Evolutionary conservation across 2,888 invertebrate species (phyloP).

Genomic region (Nezara viridula): DNA sequence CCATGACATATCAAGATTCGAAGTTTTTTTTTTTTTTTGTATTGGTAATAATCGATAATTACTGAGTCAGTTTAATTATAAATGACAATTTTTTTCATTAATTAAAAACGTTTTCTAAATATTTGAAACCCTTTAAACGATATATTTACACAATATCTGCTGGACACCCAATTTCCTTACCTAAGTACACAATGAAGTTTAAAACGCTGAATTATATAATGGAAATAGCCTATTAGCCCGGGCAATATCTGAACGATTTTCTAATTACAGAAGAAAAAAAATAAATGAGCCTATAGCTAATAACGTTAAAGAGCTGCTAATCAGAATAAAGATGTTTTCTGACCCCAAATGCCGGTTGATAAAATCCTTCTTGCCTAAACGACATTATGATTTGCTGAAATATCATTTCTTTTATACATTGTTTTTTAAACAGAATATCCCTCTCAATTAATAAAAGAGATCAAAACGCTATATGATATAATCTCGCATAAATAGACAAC

Average conservation of each 20-base stretch:
- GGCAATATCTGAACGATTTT: neutral
- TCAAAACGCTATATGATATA: too few relatives aligned
- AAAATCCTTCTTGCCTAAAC: neutral
- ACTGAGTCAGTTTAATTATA: too few relatives aligned
- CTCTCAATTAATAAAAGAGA: too few relatives aligned
- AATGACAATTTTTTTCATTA: neutral
- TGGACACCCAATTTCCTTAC: neutral
- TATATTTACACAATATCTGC: neutral
- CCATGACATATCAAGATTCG: too few relatives aligned
- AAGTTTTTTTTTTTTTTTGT: too few relatives aligned
- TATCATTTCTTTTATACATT: too few relatives aligned
- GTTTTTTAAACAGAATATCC: too few relatives aligned
- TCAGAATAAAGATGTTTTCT: slow-evolving; percentile 1
- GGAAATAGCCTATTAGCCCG: neutral
- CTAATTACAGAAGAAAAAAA: neutral
- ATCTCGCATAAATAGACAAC: too few relatives aligned
- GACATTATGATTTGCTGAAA: too few relatives aligned
- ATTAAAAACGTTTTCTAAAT: neutral
- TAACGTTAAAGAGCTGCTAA: neutral
- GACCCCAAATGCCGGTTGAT: neutral
- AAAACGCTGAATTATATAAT: neutral
- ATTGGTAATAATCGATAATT: too few relatives aligned
- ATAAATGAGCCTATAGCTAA: neutral
- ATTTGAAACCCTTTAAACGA: neutral
- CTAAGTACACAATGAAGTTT: neutral